Evolutionary conservation across 2,888 invertebrate species (phyloP), one percentile per base, ranked within the genome.

Genomic region (Zootermopsis nevadensis): DNA sequence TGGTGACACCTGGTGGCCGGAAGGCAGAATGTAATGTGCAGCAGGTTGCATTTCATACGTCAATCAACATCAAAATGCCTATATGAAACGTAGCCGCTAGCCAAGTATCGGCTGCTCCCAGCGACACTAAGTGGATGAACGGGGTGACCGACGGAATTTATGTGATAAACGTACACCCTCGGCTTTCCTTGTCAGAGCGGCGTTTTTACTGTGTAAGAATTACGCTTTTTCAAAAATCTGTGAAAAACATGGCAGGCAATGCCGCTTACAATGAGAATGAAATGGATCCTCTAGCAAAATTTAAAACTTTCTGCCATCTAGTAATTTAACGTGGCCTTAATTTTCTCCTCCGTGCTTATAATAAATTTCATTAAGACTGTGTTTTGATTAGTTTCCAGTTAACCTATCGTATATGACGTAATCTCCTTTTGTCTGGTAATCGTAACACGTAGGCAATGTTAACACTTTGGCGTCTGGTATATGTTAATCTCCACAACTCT

Each of bases 1-100:
- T 7, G 6, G 8, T 60, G 60, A 60, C 27, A 60, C 60, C 60
- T 60, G 60, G 60, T 60, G 60, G 60, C 60, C 60, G 60, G 60
- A 60, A 60, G n/a, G 60, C 60, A 60, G 60, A 60, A 60, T 60
- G 60, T 60, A 60, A 60, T 60, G n/a, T 27, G 60, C 60, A 27
- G 60, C 60, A 60, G 60, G 27, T 55, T 60, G 60, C 60, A 60
- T 60, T 60, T 60, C 60, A 60, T 60, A 27, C 60, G 60, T 60
- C 60, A 60, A 60, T 60, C 60, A 60, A 60, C 60, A 60, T 60
- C 8, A 60, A 27, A 60, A 60, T 60, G 60, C 60, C 60, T 48
- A n/a, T 15, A 60, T 27, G n/a, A 60, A 60, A 27, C 60, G 15
- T 6, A 60, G 60, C 60, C 60, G 8, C n/a, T 7, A 27, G 60